Base-by-base conservation (phyloP, 2,113 vertebrate genomes). In the Hippocampus comes region DNA sequence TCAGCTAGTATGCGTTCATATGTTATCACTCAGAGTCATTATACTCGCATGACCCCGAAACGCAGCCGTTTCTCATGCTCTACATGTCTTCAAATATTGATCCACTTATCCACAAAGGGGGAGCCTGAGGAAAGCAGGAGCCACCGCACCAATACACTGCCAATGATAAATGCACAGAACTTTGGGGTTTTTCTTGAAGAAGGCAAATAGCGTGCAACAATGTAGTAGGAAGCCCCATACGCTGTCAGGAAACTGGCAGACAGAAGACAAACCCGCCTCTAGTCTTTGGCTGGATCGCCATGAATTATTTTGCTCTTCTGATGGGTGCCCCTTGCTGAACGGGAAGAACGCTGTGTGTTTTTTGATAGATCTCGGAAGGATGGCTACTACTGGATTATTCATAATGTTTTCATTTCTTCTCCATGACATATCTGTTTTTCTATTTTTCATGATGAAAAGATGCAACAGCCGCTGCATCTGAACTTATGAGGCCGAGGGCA, bases 1-100 rank as follows among this genome's bases (percentile, higher is more conserved):
- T n/a, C 43, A 48, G 70, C 77, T 70, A 82, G 78, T 83, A 71
- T 83, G 60, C 0, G 27, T 66, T 82, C 66, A 63, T 70, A 73
- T 75, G 80, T 86, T 91, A 90, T 79, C 81, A 88, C 89, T 93
- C 89, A 88, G 57, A 82, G 84, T 67, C 78, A 34, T 88, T 85
- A 76, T 70, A 76, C 67, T 59, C 61, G 49, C 30, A 70, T 69
- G 78, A 84, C 82, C 84, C 48, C 69, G 55, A 53, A 75, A 84
- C 86, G 81, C 86, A 73, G 67, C 25, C 67, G 43, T 81, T 81
- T 66, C 68, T 68, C 82, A 78, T 78, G 89, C 88, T 89, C 89
- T 77, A 87, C 73, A 85, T 86, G 70, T 85, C 84, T 83, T 79
- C 82, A 88, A 88, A 88, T 87, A 89, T 86, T 78, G 85, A 91